Base-by-base conservation (phyloP, 2,888 invertebrate genomes). In the Thecophora atra region DNA sequence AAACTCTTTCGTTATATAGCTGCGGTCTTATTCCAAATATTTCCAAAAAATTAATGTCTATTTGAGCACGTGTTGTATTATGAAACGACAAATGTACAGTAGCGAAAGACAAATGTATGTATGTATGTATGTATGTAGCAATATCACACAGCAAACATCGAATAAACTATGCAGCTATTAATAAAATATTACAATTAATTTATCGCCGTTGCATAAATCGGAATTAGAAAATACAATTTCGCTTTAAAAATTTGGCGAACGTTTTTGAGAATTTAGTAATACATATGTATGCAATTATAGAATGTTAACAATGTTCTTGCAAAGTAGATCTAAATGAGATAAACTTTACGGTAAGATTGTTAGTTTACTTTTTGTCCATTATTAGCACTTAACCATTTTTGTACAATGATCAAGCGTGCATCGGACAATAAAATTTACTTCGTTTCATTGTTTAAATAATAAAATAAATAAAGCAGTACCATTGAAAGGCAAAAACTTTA, bases 331-430 rank as follows among this genome's bases (percentile, higher is more conserved):
- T 30, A 73, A 54, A 26, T 24, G 70, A 42, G 24, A 69, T 44
- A 26, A 11, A 56, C 26, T 60, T 72, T 73, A 68, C 72, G 73
- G 75, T 74, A 73, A 71, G 67, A 54, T 62, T 76, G 72, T 73
- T 65, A 76, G 64, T 44, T 77, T 78, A 52, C 24, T 78, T 70
- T 78, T 54, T 75, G 78, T 77, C 78, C 76, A 72, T 68, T 75
- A 74, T 74, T 77, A 78, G 78, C 78, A 78, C 78, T 78, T 76
- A 74, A 76, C 75, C 73, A 73, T 75, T 75, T 75, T 26, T 28
- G 54, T 66, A 54, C 30, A 71, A 72, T 70, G 73, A 72, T 68
- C 51, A 70, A 76, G 76, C 75, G 75, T 76, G 76, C 76, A 76
- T 76, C 73, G 76, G 76, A 76, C 74, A 76, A n/a, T 21, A 54